Evolutionary conservation across 1,140 invertebrate genomes (phyloP).

Genomic region (Aphelinus atriplicis): DNA sequence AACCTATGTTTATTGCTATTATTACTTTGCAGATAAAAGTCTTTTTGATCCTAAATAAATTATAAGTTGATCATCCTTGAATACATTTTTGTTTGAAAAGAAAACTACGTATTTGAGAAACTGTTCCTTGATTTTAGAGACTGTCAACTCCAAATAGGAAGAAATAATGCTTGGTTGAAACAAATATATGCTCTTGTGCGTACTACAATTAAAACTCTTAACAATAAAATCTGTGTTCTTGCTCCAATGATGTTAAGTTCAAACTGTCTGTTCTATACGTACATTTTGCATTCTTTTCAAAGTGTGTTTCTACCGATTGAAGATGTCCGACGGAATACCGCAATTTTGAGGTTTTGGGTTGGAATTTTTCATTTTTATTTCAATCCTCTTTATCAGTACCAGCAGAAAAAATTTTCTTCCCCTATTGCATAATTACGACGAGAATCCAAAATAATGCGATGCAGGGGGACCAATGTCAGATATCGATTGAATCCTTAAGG

Average conservation of each 20-base stretch:
- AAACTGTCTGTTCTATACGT: no score
- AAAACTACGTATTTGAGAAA: no score
- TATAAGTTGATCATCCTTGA: no score
- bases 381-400: constrained; percentile 4
- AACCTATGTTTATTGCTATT: no score
- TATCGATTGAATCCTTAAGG: constrained; percentile 61
- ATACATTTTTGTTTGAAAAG: constrained; percentile 15
- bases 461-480: constrained; percentile 53
- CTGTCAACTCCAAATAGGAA: constrained; percentile 46
- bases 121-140: constrained; percentile 14
- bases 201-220: not conserved
- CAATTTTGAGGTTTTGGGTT: constrained; percentile 7
- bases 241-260: no score
- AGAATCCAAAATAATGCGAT: constrained; percentile 45
- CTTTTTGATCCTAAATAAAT: no score
- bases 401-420: not conserved
- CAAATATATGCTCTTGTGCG: no score
- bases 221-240: not conserved
- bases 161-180: constrained; percentile 43
- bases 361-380: not conserved
- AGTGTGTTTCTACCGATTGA: constrained; percentile 28
- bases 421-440: constrained; percentile 17
- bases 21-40: no score
- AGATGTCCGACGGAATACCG: constrained; percentile 23
- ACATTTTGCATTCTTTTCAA: not conserved